Evolutionary conservation across 2,888 invertebrate genomes (phyloP), one percentile per base, ranked within the genome.

Genomic region (Podotricha telesiphe): DNA sequence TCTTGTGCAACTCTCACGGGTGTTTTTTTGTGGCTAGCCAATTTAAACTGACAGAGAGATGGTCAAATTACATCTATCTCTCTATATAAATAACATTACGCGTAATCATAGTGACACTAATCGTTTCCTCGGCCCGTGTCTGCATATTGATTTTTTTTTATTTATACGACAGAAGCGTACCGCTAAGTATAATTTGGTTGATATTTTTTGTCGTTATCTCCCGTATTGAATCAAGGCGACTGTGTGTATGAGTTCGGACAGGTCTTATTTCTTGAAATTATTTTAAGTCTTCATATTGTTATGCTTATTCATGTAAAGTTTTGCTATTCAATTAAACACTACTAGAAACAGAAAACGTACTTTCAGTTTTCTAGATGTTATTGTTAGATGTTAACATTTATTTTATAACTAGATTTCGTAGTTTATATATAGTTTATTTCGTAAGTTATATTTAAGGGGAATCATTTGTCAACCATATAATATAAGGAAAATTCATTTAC

Each of bases 41-140:
- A 80, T 83, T 82, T 79, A 73, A 78, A 76, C 74, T 73, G 71
- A 70, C 72, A 69, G 69, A 69, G 68, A 81, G 72, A 75, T 73
- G 76, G 75, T 79, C 77, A 83, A 84, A 85, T 87, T 82, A 84
- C 78, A 81, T 76, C 79, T 78, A 76, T 77, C 75, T 77, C 75
- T 78, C 73, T 76, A 72, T 81, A 80, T 77, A 79, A 81, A 80
- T 75, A 81, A 78, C 79, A 80, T 82, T 81, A 79, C 74, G 72
- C 73, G 80, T 83, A 82, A 87, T 87, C 80, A 77, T 76, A 79
- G 79, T 86, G 86, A 86, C 87, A 84, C 83, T 86, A 86, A 88
- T 88, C 80, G 82, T 72, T 75, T 71, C 74, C 78, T 79, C 74
- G 77, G 77, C 76, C 77, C 77, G 75, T 76, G 76, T 80, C 77